A percentile compares a stretch with the other conserved stretches of the same genome.
These are phyloP conservation scores for Aquatica leii DNA, from an alignment of 2,888 invertebrate species.

Conservation along the genomic window DNA sequence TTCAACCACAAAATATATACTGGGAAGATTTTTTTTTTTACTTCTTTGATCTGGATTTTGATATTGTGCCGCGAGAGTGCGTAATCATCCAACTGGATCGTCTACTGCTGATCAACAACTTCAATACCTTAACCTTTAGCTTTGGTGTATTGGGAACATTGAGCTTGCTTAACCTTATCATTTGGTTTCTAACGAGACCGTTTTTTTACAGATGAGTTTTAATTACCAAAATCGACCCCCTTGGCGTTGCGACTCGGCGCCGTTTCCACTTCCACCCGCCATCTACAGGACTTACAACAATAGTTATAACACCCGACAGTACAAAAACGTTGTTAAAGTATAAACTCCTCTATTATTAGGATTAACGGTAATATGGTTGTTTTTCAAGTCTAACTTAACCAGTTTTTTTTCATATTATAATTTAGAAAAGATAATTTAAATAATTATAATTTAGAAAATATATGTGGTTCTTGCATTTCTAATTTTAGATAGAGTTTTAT, in stretches of 20 bases:
- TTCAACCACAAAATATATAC: no score
- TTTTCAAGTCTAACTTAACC: constrained; percentile 38
- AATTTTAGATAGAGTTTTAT: constrained; percentile 43
- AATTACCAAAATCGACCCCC: constrained; percentile 54
- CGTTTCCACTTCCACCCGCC: constrained; percentile 53
- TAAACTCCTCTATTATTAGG: constrained; percentile 48
- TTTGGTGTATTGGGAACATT: no score
- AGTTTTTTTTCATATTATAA: constrained; percentile 33
- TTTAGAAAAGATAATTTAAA: constrained; percentile 42
- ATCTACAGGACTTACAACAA: constrained; percentile 54
- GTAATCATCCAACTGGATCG: no score
- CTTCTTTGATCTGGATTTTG: no score
- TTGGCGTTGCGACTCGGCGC: constrained; percentile 56
- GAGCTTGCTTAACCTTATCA: no score
- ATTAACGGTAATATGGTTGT: constrained; percentile 53
- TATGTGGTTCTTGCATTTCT: constrained; percentile 46
- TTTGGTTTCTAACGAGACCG: no score
- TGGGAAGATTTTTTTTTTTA: no score
- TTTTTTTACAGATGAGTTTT: constrained; percentile 54
- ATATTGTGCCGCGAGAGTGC: no score
- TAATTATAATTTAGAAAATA: constrained; percentile 45
- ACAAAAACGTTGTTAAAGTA: constrained; percentile 58
- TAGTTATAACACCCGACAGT: constrained; percentile 55
- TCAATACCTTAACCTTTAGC: no score
- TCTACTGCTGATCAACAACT: no score